Evolutionary conservation across 2,797 vertebrate genomes (phyloP).

Genomic region (Amblyraja radiata): DNA sequence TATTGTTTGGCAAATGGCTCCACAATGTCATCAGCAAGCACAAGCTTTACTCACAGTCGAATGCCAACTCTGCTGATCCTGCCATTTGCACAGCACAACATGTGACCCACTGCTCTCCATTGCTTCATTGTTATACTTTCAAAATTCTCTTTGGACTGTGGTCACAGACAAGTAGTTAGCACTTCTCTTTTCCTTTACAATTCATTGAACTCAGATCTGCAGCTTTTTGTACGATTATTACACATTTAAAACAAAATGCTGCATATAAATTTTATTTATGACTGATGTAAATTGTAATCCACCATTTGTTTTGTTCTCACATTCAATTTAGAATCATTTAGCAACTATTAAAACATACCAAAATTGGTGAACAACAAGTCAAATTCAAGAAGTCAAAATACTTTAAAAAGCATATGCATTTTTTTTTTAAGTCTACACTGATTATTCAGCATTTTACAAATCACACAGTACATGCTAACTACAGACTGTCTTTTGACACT

Average conservation of each 20-base stretch:
- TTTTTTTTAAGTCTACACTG: not conserved
- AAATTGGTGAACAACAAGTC: not conserved
- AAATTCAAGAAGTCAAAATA: not conserved
- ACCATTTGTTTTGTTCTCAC: not conserved
- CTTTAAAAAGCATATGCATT: not conserved
- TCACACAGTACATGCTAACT: not conserved
- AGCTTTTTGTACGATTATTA: not conserved
- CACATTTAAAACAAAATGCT: not conserved
- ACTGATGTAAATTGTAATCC: not conserved
- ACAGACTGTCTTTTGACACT: not conserved
- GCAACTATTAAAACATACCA: not conserved
- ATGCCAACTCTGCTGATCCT: conserved; percentile 34
- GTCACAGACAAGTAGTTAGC: not conserved
- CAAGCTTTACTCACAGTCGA: conserved; percentile 29
- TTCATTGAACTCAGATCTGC: not conserved
- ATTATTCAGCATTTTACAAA: not conserved
- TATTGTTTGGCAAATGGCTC: conserved; percentile 37
- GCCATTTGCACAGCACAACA: not conserved
- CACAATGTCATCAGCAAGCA: conserved; percentile 28
- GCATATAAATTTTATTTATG: not conserved
- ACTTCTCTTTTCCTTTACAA: not conserved
- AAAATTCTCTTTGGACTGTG: not conserved
- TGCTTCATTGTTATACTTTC: not conserved
- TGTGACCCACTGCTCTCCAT: not conserved
- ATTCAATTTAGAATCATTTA: not conserved